Conservation (phyloP, 2,113 vertebrate species). For the Centropus unirufus region DNA sequence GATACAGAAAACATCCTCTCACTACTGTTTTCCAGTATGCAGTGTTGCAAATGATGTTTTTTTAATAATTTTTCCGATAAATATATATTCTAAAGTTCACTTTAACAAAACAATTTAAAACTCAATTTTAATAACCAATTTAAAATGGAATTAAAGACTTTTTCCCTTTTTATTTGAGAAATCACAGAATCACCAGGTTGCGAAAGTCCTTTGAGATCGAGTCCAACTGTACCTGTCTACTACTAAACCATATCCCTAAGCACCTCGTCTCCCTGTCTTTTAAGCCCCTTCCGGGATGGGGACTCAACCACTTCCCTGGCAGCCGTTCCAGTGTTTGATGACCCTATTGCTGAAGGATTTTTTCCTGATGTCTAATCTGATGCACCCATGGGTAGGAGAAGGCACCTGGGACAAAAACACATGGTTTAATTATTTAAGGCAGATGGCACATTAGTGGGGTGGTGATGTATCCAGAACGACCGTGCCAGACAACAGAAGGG, state of each 20-base stretch:
- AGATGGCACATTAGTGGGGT: conserved; percentile 30
- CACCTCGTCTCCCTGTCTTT: no score
- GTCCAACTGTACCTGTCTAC: no score
- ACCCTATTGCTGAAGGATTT: no score
- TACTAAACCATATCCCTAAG: no score
- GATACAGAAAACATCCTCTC: neutral
- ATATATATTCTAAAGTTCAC: neutral
- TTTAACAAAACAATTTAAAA: neutral
- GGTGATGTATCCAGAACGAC: neutral
- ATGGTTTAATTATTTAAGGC: neutral
- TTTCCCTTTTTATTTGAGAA: neutral
- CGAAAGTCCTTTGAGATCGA: no score
- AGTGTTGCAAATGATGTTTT: neutral
- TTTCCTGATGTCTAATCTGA: neutral
- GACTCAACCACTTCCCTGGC: no score
- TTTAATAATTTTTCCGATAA: neutral
- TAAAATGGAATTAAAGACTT: neutral
- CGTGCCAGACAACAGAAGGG: conserved; percentile 33
- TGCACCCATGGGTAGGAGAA: neutral
- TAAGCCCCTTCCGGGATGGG: no score
- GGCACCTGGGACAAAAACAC: neutral
- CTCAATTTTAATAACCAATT: neutral
- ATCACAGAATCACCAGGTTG: no score
- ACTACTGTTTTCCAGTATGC: neutral
- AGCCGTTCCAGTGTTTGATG: no score